These are phyloP conservation scores for Acanthosepion pharaonis DNA, from an alignment of 2,888 invertebrate genomes.

Conservation along the genomic window DNA sequence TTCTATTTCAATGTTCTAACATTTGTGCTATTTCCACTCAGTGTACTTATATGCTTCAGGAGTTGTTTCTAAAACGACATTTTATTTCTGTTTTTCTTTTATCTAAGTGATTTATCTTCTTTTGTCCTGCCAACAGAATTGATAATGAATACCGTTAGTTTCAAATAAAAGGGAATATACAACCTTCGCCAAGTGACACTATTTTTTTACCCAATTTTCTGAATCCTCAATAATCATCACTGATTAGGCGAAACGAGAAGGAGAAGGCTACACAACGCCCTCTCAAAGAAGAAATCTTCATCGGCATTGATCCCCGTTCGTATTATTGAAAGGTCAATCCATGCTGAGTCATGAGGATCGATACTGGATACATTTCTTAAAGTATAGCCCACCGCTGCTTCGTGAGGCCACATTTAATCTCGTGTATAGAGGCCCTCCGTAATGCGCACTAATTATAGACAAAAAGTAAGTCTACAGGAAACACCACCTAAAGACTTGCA, in stretches of 20 bases:
- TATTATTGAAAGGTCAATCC: not conserved
- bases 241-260: not conserved
- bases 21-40: not conserved
- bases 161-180: not conserved
- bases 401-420: constrained; percentile 33
- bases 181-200: constrained; percentile 33
- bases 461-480: constrained; percentile 23
- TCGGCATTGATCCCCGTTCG: not conserved
- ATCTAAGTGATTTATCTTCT: not conserved
- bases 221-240: not conserved
- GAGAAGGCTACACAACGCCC: not conserved
- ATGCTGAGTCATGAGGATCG: not conserved
- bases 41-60: not conserved
- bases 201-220: not conserved
- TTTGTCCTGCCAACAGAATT: not conserved
- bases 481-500: constrained; percentile 17
- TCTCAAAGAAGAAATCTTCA: not conserved
- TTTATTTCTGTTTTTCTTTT: not conserved
- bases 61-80: not conserved
- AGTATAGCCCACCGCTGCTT: constrained; percentile 33
- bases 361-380: not conserved
- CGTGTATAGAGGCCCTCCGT: not conserved
- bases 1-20: not conserved
- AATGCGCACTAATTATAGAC: not conserved
- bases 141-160: not conserved